A percentile compares a stretch with the other conserved stretches of the same genome.
Conservation (phyloP, 2,113 vertebrate species). For the Rhagologus leucostigma region DNA sequence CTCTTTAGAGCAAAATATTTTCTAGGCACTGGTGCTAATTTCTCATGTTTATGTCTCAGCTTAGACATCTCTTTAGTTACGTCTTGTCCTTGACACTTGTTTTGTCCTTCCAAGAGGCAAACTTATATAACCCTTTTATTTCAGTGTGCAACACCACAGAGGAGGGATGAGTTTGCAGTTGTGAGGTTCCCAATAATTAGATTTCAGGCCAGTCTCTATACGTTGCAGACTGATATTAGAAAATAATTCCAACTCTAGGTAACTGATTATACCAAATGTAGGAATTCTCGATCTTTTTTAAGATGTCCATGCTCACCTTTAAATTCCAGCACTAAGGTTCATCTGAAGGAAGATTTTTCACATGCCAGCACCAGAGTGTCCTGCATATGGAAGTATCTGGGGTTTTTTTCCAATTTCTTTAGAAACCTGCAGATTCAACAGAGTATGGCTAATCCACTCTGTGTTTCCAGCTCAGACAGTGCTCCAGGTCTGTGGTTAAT, state of each 20-base stretch:
- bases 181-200: not conserved
- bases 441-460: not conserved
- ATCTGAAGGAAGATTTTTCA: not conserved
- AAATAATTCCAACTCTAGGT: not conserved
- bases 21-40: not conserved
- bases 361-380: not conserved
- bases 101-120: not conserved
- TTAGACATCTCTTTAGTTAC: not conserved
- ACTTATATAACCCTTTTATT: not conserved
- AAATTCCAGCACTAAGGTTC: not conserved
- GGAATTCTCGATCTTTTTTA: not conserved
- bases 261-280: not conserved
- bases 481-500: not conserved
- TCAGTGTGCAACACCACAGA: not conserved
- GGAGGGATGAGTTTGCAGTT: fast-evolving
- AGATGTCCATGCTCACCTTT: not conserved
- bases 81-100: not conserved
- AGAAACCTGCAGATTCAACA: not conserved
- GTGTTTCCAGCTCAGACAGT: not conserved
- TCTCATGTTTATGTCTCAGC: not conserved
- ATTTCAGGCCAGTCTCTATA: not conserved
- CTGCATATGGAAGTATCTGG: not conserved
- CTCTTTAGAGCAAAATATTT: not conserved
- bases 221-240: not conserved
- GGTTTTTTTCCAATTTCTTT: not conserved